Evolutionary conservation across 2,113 vertebrate species (phyloP).

Genomic region (Xiphorhynchus elegans): DNA sequence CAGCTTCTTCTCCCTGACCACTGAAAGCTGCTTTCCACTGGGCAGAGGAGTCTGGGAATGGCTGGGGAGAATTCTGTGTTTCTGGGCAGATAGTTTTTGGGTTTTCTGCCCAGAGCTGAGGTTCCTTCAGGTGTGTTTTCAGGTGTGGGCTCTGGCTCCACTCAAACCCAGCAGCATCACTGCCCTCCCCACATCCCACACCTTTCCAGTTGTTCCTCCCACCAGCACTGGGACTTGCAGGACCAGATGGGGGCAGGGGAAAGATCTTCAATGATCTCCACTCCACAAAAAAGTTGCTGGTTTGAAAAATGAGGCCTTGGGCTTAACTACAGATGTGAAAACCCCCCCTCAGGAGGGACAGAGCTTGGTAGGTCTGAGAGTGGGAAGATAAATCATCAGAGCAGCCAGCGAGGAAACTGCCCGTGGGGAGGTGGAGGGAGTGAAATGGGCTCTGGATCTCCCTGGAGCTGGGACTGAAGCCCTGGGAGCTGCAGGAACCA

Average conservation of each 20-base stretch:
- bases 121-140: background rate
- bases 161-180: background rate
- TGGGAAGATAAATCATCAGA: background rate
- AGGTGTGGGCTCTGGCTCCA: background rate
- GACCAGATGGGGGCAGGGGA: background rate
- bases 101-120: background rate
- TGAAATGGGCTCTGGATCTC: background rate
- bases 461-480: background rate
- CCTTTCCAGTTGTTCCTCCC: background rate
- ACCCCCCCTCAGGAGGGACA: background rate
- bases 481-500: background rate
- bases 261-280: background rate
- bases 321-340: background rate
- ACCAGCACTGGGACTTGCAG: background rate
- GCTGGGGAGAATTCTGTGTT: fast-evolving
- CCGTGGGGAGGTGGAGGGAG: background rate
- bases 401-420: background rate
- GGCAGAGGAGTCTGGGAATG: fast-evolving
- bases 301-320: background rate
- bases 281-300: background rate
- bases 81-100: fast-evolving
- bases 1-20: background rate
- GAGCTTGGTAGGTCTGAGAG: background rate
- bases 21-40: fast-evolving
- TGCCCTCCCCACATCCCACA: background rate